Conservation (phyloP, 1,140 invertebrate species). For the Drosophila navojoa region DNA sequence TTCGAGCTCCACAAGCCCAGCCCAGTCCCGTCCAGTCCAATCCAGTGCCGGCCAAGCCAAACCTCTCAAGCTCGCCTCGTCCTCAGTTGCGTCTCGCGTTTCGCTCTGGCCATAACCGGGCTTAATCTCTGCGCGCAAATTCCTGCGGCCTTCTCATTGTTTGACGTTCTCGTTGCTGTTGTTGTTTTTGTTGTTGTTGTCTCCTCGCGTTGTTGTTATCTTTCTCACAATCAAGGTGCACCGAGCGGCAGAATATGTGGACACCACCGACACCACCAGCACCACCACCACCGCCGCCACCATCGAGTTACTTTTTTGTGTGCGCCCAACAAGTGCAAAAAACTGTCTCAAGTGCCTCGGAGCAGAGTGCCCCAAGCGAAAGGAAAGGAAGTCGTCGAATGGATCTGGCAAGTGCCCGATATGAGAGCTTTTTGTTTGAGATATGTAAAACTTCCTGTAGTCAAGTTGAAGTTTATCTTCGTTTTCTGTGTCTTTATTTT, state of each 20-base stretch:
- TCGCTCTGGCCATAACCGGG: slow-evolving; percentile 32
- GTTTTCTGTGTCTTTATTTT: slow-evolving; percentile 6
- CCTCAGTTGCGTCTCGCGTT: neutral
- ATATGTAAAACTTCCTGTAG: slow-evolving; percentile 79
- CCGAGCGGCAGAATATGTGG: slow-evolving; percentile 49
- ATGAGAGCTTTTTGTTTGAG: slow-evolving; percentile 68
- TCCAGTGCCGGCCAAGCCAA: neutral
- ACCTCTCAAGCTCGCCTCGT: neutral
- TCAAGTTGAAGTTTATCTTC: slow-evolving; percentile 64
- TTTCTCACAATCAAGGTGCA: slow-evolving; percentile 81
- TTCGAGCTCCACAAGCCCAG: slow-evolving; percentile 29
- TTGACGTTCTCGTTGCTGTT: slow-evolving; percentile 48
- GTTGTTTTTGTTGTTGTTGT: slow-evolving; percentile 43
- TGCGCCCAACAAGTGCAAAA: slow-evolving; percentile 67
- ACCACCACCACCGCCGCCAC: slow-evolving; percentile 21
- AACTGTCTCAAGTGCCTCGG: slow-evolving; percentile 73
- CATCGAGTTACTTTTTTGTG: slow-evolving; percentile 42
- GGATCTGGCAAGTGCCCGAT: slow-evolving; percentile 57
- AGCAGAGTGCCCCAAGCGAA: slow-evolving; percentile 30
- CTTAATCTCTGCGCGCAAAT: slow-evolving; percentile 74
- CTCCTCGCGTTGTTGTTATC: slow-evolving; percentile 63
- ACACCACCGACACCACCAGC: slow-evolving; percentile 21
- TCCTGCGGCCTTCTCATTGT: slow-evolving; percentile 80
- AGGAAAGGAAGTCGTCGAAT: slow-evolving; percentile 68
- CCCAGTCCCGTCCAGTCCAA: neutral